Percentiles rank a stretch among this genome's conserved stretches.
Conservation (phyloP, 2,113 vertebrate species). For the Vulpes lagopus region DNA sequence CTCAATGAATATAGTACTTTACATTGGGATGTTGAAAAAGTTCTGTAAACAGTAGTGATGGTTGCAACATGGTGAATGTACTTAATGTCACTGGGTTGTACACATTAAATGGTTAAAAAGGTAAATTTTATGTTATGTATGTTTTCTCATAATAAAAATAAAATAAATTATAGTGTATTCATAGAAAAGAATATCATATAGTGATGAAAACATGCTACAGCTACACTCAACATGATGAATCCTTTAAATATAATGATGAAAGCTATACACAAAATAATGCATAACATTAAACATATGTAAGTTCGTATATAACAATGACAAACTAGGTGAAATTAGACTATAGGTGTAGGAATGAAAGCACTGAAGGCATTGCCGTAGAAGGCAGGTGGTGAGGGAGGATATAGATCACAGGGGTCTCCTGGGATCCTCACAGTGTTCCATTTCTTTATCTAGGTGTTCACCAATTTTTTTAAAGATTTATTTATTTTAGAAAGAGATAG, state of each 20-base stretch:
- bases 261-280: neutral
- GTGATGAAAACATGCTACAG: neutral
- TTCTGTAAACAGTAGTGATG: neutral
- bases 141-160: slow-evolving; percentile 10
- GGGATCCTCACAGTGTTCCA: accelerated
- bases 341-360: neutral
- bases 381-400: too few species aligned
- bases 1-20: neutral
- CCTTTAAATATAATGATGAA: neutral
- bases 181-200: neutral
- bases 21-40: neutral
- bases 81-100: neutral
- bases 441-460: neutral
- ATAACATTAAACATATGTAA: neutral
- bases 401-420: neutral
- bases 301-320: neutral
- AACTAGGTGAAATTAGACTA: neutral
- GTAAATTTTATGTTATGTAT: neutral
- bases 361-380: neutral
- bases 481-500: neutral
- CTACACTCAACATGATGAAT: neutral
- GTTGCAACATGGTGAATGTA: neutral
- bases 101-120: neutral
- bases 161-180: neutral
- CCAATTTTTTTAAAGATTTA: neutral